Evolutionary conservation across 2,888 invertebrate genomes (phyloP).

Genomic region (Rhodophaea formosa): DNA sequence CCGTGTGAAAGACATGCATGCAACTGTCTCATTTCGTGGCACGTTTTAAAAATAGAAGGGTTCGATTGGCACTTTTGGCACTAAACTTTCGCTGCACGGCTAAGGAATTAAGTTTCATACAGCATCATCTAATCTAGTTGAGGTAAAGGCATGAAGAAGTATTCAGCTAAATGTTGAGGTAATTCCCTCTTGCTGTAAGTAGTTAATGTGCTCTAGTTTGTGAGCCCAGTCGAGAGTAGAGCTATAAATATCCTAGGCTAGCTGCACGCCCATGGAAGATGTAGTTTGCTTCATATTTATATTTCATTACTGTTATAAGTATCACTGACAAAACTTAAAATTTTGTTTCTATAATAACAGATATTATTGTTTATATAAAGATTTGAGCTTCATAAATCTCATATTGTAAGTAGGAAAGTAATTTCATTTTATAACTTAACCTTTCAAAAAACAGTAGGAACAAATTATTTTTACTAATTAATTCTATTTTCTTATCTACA

Average conservation of each 20-base stretch:
- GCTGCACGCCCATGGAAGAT: slow-evolving; percentile 35
- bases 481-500: too few relatives aligned
- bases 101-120: slow-evolving; percentile 46
- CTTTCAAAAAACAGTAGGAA: too few relatives aligned
- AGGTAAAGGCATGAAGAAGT: slow-evolving; percentile 27
- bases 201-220: slow-evolving; percentile 43
- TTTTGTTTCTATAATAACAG: neutral
- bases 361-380: neutral
- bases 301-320: slow-evolving; percentile 16
- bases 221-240: slow-evolving; percentile 58
- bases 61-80: slow-evolving; percentile 4
- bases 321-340: neutral
- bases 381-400: too few relatives aligned
- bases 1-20: slow-evolving; percentile 66
- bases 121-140: slow-evolving; percentile 30
- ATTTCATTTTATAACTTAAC: too few relatives aligned
- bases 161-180: neutral
- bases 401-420: too few relatives aligned
- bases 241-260: slow-evolving; percentile 71
- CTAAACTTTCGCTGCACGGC: slow-evolving; percentile 15
- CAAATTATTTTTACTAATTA: too few relatives aligned
- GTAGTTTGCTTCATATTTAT: slow-evolving; percentile 29
- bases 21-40: slow-evolving; percentile 43
- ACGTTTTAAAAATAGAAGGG: slow-evolving; percentile 22
- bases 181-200: slow-evolving; percentile 9